Percentiles rank a stretch among this genome's conserved stretches.
Conservation (phyloP, 2,113 vertebrate genomes). For the Eulemur rufifrons region DNA sequence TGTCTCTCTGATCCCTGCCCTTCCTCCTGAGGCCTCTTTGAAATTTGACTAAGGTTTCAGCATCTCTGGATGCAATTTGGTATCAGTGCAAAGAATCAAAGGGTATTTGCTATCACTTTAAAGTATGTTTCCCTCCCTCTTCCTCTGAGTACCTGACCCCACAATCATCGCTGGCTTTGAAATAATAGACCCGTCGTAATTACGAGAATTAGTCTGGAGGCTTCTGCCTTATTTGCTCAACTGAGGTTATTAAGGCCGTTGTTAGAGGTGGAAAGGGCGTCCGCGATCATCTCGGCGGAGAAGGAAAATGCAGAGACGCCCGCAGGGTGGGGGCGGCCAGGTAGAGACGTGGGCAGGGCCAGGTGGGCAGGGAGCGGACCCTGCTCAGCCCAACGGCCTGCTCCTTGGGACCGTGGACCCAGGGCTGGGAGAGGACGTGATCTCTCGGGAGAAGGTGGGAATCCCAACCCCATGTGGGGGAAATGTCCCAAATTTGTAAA, state of each 20-base stretch:
- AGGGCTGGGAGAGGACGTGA: fast-evolving
- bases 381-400: background rate
- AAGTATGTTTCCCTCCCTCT: constrained; percentile 55
- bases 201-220: constrained; percentile 61
- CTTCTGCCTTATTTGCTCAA: constrained; percentile 58
- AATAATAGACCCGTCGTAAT: constrained; percentile 66
- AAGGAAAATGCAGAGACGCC: background rate
- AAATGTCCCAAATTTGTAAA: background rate
- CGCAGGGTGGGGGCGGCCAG: background rate
- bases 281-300: background rate
- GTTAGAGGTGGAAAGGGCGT: constrained; percentile 46
- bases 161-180: constrained; percentile 65
- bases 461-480: fast-evolving
- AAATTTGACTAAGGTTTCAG: constrained; percentile 55
- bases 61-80: constrained; percentile 70
- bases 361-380: fast-evolving
- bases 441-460: background rate
- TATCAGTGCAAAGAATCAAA: constrained; percentile 25
- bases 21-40: constrained; percentile 60
- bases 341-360: background rate
- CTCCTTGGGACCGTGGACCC: fast-evolving
- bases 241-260: constrained; percentile 22
- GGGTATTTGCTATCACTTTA: constrained; percentile 60
- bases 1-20: background rate
- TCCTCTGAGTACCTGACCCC: constrained; percentile 64